phyloP scores from a whole-genome alignment of 2,888 invertebrate species.

The Cantharis rufa region DNA sequence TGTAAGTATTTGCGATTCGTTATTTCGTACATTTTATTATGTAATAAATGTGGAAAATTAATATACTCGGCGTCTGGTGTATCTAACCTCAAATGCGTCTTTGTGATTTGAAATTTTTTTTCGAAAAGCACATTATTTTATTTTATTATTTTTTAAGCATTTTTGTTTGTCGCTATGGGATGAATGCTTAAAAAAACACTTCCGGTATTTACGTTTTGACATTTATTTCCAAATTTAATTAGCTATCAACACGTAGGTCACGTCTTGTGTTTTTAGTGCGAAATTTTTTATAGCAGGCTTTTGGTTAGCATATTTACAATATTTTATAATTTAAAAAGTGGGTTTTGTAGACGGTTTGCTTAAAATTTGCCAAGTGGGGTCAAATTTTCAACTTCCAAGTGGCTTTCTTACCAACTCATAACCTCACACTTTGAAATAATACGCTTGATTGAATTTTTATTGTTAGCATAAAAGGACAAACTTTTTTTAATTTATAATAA shows the following conservation, averaged over 20 bases:
- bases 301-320: background rate
- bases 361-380: background rate
- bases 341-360: background rate
- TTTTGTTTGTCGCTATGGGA: background rate
- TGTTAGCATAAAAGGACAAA: too few relatives aligned
- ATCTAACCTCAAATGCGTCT: background rate
- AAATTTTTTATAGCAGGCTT: background rate
- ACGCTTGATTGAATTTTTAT: too few relatives aligned
- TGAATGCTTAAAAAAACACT: background rate
- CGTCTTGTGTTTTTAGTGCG: too few relatives aligned
- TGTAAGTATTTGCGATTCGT: background rate
- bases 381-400: background rate
- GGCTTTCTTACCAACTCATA: background rate
- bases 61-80: background rate
- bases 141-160: background rate
- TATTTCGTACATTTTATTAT: background rate
- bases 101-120: background rate
- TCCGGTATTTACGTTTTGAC: background rate
- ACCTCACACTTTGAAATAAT: background rate
- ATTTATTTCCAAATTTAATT: background rate
- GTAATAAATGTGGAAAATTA: background rate
- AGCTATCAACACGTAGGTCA: background rate
- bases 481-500: too few relatives aligned
- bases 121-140: background rate
- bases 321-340: too few relatives aligned